phyloP scores from a whole-genome alignment of 2,113 vertebrate genomes.

The Lamprologus callipterus region DNA sequence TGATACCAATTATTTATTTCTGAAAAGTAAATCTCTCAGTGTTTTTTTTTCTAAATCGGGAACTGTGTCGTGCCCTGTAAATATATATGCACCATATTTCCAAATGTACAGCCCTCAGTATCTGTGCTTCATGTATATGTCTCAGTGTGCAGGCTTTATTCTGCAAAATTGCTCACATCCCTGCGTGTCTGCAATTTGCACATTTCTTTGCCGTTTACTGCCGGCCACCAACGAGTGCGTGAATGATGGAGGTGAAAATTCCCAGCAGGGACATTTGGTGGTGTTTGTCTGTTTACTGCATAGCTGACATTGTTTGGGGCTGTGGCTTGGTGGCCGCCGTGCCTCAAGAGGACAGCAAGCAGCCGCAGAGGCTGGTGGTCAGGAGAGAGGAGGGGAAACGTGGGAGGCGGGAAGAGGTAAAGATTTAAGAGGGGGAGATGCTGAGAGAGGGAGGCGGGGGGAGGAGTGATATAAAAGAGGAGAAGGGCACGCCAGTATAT shows the following conservation, averaged over 20 bases:
- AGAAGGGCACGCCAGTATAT: background rate
- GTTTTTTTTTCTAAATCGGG: background rate
- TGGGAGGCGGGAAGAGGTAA: background rate
- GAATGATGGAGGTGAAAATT: slow-evolving; percentile 19
- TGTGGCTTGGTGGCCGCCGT: slow-evolving; percentile 49
- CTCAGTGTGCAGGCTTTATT: background rate
- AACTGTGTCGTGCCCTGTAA: background rate
- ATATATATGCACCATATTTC: background rate
- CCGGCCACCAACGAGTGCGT: background rate
- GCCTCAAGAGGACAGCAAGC: slow-evolving; percentile 30
- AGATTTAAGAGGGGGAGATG: background rate
- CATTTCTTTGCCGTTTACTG: slow-evolving; percentile 3
- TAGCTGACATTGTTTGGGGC: slow-evolving; percentile 73
- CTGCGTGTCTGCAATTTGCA: background rate
- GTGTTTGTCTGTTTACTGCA: slow-evolving; percentile 71
- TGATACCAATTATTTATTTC: background rate
- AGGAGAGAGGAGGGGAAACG: slow-evolving; percentile 4
- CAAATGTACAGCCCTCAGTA: background rate
- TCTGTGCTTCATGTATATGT: background rate
- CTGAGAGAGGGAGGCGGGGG: background rate
- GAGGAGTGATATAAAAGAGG: background rate
- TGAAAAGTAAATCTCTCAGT: background rate
- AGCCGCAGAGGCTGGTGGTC: slow-evolving; percentile 48
- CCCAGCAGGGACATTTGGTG: slow-evolving; percentile 42
- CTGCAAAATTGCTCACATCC: background rate